Base-by-base conservation (phyloP, 2,797 vertebrate species). In the Pteropus rufus region DNA sequence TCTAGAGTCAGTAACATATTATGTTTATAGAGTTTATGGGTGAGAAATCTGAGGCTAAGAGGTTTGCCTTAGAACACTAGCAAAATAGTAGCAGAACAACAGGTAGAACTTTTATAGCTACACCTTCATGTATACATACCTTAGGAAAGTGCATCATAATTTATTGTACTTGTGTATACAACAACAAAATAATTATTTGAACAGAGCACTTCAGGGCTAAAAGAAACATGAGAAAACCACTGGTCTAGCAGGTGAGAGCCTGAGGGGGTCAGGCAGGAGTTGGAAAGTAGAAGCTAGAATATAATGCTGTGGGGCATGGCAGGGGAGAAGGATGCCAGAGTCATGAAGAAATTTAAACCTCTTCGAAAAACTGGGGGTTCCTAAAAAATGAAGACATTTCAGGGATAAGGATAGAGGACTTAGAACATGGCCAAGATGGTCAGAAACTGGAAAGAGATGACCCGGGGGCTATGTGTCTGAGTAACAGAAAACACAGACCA, bases 161-260 rank as follows among this genome's bases (percentile, higher is more conserved):
- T 49, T 41, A 58, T 84, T 81, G 77, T 24, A 60, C 8, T 54
- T 72, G 41, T 76, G 70, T 67, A 26, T 24, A n/a, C 21, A 62
- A 36, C 34, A 77, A 73, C 26, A 82, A 77, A 72, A 58, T 39
- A 39, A 19, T 65, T 56, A 8, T 26, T 70, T 62, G 54, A 82
- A 69, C 26, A 70, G 14, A 49, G 8, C 16, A 75, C 92, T 87
- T 94, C 56, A 88, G n/a, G 31, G 34, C 65, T 87, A 70, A 75
- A 94, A 69, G 34, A 83, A 94, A 81, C 46, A 15, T 31, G 34
- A 92, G 81, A 16, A 92, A 87, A 70, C 10, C 26, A 0, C 4
- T n/a, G 10, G 26, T 9, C 31, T 77, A 75, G 65, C 72, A 8
- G 49, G 10, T 62, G 34, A 64, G 52, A 85, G 14, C 82, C 69